Evolutionary conservation across 2,113 vertebrate genomes (phyloP).

Genomic region (Glareola pratincola): DNA sequence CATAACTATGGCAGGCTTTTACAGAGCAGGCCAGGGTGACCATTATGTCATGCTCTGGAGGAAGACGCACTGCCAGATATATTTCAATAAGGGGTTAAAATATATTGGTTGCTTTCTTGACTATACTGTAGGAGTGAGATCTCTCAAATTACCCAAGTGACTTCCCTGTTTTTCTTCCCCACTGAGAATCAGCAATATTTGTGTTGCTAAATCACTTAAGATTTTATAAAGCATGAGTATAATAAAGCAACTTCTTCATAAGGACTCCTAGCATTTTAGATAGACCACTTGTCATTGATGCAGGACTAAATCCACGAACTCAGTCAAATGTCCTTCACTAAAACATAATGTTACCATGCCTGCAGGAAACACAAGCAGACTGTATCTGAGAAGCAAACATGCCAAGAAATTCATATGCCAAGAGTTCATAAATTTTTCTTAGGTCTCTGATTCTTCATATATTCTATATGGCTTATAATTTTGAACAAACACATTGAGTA

Average conservation of each 20-base stretch:
- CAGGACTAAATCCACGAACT: not conserved
- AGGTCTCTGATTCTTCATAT: not conserved
- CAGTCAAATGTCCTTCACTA: not conserved
- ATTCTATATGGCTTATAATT: not conserved
- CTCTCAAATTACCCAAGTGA: not conserved
- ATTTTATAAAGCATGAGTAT: not conserved
- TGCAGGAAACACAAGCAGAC: not conserved
- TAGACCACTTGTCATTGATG: not conserved
- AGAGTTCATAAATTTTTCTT: not conserved
- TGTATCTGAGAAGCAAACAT: not conserved
- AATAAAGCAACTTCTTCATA: not conserved
- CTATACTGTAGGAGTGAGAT: not conserved
- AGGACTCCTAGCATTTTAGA: not conserved
- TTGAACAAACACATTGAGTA: not conserved
- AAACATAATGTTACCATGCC: not conserved
- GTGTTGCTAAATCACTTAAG: not conserved
- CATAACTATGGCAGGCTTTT: not conserved
- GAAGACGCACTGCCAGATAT: not conserved
- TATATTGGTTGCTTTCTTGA: not conserved
- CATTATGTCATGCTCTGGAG: not conserved
- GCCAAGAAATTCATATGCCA: not conserved
- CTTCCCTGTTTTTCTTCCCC: not conserved
- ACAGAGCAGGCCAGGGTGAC: not conserved
- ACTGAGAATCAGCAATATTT: not conserved
- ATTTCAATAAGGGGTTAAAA: not conserved